Evolutionary conservation across 2,113 vertebrate genomes (phyloP).

Genomic region (Bufo gargarizans): DNA sequence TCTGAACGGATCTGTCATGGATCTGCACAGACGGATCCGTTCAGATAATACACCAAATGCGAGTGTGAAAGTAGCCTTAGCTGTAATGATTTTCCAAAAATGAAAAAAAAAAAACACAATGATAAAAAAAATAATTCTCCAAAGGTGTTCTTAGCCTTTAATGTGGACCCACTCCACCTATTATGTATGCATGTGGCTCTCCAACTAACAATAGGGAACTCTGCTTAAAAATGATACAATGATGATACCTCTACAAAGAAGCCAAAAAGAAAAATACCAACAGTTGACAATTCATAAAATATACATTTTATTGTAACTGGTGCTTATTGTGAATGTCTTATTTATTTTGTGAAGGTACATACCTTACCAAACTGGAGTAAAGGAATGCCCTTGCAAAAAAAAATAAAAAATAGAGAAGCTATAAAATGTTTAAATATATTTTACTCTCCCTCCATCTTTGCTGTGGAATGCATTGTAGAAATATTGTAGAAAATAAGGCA

Average conservation of each 20-base stretch:
- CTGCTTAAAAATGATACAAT: not conserved
- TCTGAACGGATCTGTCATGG: no score
- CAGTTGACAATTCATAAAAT: conserved; percentile 74
- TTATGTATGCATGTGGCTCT: not conserved
- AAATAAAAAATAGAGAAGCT: conserved; percentile 87
- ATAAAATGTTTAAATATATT: conserved; percentile 86
- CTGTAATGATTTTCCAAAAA: no score
- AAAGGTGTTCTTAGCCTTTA: no score
- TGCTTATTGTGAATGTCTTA: conserved; percentile 71
- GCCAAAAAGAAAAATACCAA: conserved; percentile 65
- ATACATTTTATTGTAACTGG: conserved; percentile 76
- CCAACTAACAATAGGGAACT: not conserved
- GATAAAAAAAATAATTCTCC: no score
- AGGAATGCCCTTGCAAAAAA: conserved; percentile 78
- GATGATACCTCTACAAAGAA: not conserved
- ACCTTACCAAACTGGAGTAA: conserved; percentile 77
- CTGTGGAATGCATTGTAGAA: conserved; percentile 89
- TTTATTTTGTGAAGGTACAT: conserved; percentile 71
- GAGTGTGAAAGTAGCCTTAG: no score
- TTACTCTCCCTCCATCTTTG: conserved; percentile 75
- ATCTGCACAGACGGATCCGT: no score
- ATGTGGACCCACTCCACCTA: not conserved
- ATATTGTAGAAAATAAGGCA: conserved; percentile 96
- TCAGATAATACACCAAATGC: no score
- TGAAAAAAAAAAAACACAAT: no score